Percentiles rank a stretch among this genome's conserved stretches.
These are phyloP conservation scores for Tineola bisselliella DNA, from an alignment of 2,888 invertebrate species.

Conservation along the genomic window DNA sequence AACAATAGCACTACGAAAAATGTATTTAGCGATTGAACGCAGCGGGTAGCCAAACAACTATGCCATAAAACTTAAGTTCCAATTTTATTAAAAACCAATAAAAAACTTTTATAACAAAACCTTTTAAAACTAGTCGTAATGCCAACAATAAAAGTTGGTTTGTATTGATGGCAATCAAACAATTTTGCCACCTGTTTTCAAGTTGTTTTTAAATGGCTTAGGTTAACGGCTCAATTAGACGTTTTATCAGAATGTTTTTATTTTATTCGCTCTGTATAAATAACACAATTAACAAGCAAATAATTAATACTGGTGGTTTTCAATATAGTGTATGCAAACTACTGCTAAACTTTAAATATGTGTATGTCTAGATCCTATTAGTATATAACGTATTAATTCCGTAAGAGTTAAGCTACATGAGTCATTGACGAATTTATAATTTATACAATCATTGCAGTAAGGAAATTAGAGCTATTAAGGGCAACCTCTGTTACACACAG, in stretches of 20 bases:
- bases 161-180: conserved; percentile 6
- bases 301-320: not conserved
- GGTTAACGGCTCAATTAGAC: not conserved
- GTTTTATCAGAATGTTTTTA: not conserved
- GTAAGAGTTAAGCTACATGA: no score
- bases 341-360: no score
- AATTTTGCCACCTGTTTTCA: conserved; percentile 2
- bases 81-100: conserved; percentile 5
- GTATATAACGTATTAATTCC: no score
- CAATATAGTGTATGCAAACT: not conserved
- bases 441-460: no score
- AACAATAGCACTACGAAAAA: conserved; percentile 1
- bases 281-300: not conserved
- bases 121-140: not conserved
- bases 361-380: no score
- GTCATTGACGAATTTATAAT: no score
- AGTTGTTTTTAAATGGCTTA: not conserved
- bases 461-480: no score
- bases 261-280: not conserved
- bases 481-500: no score
- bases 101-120: conserved; percentile 5
- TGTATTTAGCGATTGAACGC: conserved; percentile 1
- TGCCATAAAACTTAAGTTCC: conserved; percentile 1
- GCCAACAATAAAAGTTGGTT: conserved; percentile 1
- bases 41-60: not conserved